Base-by-base conservation (phyloP, 2,888 invertebrate species). In the Eilema caniola region DNA sequence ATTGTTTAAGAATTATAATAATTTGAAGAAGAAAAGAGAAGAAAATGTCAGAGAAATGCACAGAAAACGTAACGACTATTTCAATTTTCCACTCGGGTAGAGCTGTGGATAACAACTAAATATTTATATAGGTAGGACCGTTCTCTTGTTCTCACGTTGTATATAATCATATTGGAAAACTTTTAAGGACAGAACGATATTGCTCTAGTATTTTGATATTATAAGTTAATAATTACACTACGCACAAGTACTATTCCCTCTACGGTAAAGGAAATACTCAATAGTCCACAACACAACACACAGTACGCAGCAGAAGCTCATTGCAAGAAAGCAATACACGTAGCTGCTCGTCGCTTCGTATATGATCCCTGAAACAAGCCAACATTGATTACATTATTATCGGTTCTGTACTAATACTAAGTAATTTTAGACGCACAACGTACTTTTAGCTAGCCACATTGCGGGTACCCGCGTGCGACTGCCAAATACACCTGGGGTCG, bases 251-350 rank as follows among this genome's bases (percentile, higher is more conserved):
- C 73, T 73, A 62, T 65, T 78, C 59, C 74, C 66, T 61, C 71
- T 78, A 65, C 78, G 76, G 31, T 80, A 78, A 2, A 81, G 76
- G n/a, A 81, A 25, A 14, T 75, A 83, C 41, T 83, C 97, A 63
- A 97, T 89, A 53, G 95, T 92, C 97, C 97, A 98, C 0, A 97
- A 96, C 41, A 97, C 92, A 11, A 96, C 96, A 85, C 97, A 97
- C 7, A 97, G 85, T 56, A 96, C 90, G 89, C 97, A 96, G 74
- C 97, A 96, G 47, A 96, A 93, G 75, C 97, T 96, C 85, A 97
- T 95, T 3, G 96, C 95, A 70, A 97, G 94, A 86, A 97, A 97
- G 71, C 97, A 97, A 82, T 97, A 93, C 12, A 95, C 90, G 83
- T 97, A 97, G 82, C 96, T 96, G 20, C 96, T 94, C 0, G 97